A percentile compares a stretch with the other conserved stretches of the same genome.
phyloP scores from a whole-genome alignment of 2,888 invertebrate genomes.

The Latrodectus hesperus region DNA sequence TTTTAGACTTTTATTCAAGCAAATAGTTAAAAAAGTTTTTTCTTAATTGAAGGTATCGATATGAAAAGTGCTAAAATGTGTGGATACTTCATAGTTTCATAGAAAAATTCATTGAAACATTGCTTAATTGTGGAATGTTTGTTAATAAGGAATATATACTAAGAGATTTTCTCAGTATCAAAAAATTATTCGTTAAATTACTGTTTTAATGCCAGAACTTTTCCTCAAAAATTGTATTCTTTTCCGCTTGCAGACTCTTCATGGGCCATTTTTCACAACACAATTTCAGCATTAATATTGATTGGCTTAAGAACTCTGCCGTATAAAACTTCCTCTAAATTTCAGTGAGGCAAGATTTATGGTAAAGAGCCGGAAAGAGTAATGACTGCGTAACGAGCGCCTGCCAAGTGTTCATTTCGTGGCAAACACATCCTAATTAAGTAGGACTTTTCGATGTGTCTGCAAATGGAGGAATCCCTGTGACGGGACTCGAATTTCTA shows the following conservation, averaged over 20 bases:
- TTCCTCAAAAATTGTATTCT: slow-evolving; percentile 36
- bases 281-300: slow-evolving; percentile 33
- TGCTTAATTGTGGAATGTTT: slow-evolving; percentile 42
- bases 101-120: background rate
- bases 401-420: slow-evolving; percentile 42
- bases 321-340: slow-evolving; percentile 50
- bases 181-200: slow-evolving; percentile 27
- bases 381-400: slow-evolving; percentile 44
- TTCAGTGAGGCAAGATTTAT: slow-evolving; percentile 42
- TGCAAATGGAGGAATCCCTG: background rate
- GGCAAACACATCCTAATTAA: slow-evolving; percentile 44
- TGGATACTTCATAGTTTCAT: too few relatives aligned
- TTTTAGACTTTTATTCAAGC: too few relatives aligned
- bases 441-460: slow-evolving; percentile 18
- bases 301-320: slow-evolving; percentile 52
- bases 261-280: background rate
- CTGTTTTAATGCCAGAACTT: slow-evolving; percentile 41
- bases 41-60: too few relatives aligned
- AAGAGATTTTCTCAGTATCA: slow-evolving; percentile 1
- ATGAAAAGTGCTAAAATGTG: too few relatives aligned
- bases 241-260: slow-evolving; percentile 38
- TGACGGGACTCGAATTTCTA: background rate
- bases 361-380: slow-evolving; percentile 32
- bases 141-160: slow-evolving; percentile 36
- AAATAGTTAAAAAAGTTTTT: too few relatives aligned